Evolutionary conservation across 2,113 vertebrate species (phyloP), one percentile per base, ranked within the genome.

Genomic region (Nettapus auritus): DNA sequence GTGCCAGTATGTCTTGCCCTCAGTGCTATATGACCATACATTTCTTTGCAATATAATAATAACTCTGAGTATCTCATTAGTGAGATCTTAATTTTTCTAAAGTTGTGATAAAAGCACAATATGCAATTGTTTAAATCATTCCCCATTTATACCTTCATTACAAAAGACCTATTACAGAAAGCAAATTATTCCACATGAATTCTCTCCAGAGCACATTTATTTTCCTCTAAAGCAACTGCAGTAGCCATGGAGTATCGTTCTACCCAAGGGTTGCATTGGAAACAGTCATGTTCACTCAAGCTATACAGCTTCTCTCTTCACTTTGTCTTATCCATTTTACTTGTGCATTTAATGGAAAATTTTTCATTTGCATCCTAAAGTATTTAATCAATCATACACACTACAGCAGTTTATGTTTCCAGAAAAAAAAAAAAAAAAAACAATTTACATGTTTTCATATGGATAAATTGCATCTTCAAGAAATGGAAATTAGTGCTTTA

Each of bases 391-490:
- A 94, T 90, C 94, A 95, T 31, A 90, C 40, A 76, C 0, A 0
- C 50, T 81, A 71, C 56, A 94, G 81, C 60, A 94, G 84, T 88
- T 97, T 94, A 69, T 76, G 52, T 69, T 89, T n/a, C 78, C 20
- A 42, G 48, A 31, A 87, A 91, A 46, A 44, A 44, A 44, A 46
- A 44, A 44, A 44, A 44, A 89, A 88, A 86, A 57, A 66, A 69
- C 25, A 73, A 68, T 25, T 71, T 56, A 50, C n/a, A 55, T 50
- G n/a, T 86, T 92, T 74, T 84, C 73, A 79, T 71, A 92, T 11
- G 38, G 86, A 96, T 71, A 88, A 96, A 96, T 57, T 82, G 62
- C 69, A 94, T 64, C 73, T 76, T 88, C 88, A 84, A 81, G 73
- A 75, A 90, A 84, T 1, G 48, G 93, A 95, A 96, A 96, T 89